Base-by-base conservation (phyloP, 2,888 invertebrate species). In the Troides aeacus region DNA sequence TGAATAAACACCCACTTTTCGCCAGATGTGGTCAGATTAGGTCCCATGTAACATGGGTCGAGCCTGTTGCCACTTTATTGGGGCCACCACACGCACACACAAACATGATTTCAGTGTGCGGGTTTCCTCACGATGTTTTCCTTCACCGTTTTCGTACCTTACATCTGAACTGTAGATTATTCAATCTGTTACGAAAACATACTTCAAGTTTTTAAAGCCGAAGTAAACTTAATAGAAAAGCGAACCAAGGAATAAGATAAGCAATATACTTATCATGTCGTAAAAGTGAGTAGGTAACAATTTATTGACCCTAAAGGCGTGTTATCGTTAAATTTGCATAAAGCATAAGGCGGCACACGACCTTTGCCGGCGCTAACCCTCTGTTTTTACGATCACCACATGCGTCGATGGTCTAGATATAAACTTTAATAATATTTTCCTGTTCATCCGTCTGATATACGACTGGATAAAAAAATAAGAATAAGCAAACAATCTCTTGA, bases 311-410 rank as follows among this genome's bases (percentile, higher is more conserved):
- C 89, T 90, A 86, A 90, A 89, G 84, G 82, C 85, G 80, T 85
- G 88, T 90, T 91, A 90, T 90, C 90, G 87, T 89, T 82, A 87
- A 84, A 91, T 91, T 91, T 89, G 89, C 90, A 91, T 91, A 87
- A 83, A 85, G 84, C 83, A 77, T 79, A 79, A 78, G 81, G 82
- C 81, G 81, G 72, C 72, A 69, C 71, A 76, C 76, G 81, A 86
- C 84, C 79, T 82, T 78, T 78, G 75, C 78, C 77, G 78, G 72
- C 76, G 80, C 83, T 85, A 84, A 85, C 87, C 86, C 84, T 84
- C 81, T 77, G 77, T 80, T 89, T 89, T 89, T 89, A 90, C 84
- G 89, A 86, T 76, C 81, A 74, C 75, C 76, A 84, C 82, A 77
- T 78, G 79, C 75, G 72, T 79, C 76, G 78, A 82, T 76, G 74